phyloP scores from a whole-genome alignment of 2,113 vertebrate genomes.

The Isichthys henryi region DNA sequence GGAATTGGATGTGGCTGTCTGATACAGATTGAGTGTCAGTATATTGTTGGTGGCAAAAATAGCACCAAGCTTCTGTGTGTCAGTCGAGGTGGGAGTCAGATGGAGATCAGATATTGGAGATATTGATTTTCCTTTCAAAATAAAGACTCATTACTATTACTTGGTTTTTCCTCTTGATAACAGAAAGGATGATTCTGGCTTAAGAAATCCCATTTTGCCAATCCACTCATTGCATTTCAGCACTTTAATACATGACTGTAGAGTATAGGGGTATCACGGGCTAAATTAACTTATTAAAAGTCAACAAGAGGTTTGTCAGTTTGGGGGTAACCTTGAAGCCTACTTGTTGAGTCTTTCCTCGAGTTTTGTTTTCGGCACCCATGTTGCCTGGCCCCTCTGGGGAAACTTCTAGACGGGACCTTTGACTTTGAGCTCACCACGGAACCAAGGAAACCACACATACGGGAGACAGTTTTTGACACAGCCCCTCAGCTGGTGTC shows the following conservation, averaged over 20 bases:
- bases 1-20: slow-evolving; percentile 37
- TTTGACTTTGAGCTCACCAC: slow-evolving; percentile 16
- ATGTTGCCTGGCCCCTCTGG: slow-evolving; percentile 17
- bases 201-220: not conserved
- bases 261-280: not conserved
- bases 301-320: not conserved
- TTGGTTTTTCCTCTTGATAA: not conserved
- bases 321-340: not conserved
- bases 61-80: not conserved
- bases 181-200: not conserved
- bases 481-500: slow-evolving; percentile 37
- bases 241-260: not conserved
- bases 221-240: not conserved
- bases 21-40: slow-evolving; percentile 19
- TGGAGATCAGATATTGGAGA: not conserved
- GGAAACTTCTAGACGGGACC: slow-evolving; percentile 25
- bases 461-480: slow-evolving; percentile 47
- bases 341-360: not conserved
- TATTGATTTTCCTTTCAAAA: not conserved
- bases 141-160: not conserved
- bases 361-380: not conserved
- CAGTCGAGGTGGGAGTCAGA: not conserved
- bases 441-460: slow-evolving; percentile 29
- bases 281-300: not conserved
- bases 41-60: not conserved